Base-by-base conservation (phyloP, 2,888 invertebrate species). In the Drosophila formosana region DNA sequence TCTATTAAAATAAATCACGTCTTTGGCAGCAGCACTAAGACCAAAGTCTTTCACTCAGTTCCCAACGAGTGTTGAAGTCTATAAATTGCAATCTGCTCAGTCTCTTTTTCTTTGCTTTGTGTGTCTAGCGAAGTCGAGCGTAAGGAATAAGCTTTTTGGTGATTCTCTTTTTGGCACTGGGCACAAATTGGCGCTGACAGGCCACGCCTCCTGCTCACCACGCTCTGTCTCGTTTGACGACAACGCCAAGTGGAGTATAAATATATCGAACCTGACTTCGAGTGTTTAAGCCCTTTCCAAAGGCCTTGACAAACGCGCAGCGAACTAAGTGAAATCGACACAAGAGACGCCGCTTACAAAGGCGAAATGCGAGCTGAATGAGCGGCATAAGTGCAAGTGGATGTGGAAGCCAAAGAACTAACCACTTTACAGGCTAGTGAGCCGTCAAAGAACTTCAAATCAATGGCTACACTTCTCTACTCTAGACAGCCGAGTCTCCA, bases 1-100 rank as follows among this genome's bases (percentile, higher is more conserved):
- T 88, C 84, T 86, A 89, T 89, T 88, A 86, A 89, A 90, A 90
- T 90, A 91, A 90, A 90, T 90, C 90, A 90, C 90, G 87, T 82
- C 78, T 78, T 73, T 78, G 82, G 86, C 89, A 87, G 69, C 52
- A 72, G 62, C 55, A 41, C 75, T 63, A 58, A 49, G 62, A 56
- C 64, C 58, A 65, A 65, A 34, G 45, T 56, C 53, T 50, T 47
- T 63, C 61, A 64, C 64, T 18, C 63, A 58, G 39, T 43, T 49
- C 53, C 7, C 28, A 56, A 26, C 50, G 75, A 84, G 80, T 88
- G 81, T 80, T 75, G 82, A 89, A 90, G 89, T 89, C 89, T 71
- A 89, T 89, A 90, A 89, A 89, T 89, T 75, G 82, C 85, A 66
- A 51, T 41, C 18, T 18, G 18, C 18, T 18, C 18, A 18, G 18